These are phyloP conservation scores for Anas bernieri DNA, from an alignment of 2,797 vertebrate species.

Conservation along the genomic window DNA sequence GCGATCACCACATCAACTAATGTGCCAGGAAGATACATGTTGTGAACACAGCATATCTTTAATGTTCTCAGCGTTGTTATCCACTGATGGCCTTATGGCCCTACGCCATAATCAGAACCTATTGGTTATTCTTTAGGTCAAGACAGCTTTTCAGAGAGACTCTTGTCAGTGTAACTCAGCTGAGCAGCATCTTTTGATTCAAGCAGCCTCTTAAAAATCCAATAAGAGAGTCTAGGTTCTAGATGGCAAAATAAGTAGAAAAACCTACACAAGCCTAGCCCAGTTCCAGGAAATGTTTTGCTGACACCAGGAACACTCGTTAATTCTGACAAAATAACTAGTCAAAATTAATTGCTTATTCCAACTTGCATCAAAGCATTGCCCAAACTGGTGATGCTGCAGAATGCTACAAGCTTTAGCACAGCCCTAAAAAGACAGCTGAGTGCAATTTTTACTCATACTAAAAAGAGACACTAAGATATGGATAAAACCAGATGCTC, in stretches of 20 bases:
- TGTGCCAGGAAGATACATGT: neutral
- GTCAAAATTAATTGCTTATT: neutral
- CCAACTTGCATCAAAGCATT: neutral
- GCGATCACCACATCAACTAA: neutral
- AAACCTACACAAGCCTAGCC: neutral
- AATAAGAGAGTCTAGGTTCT: neutral
- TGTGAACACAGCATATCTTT: neutral
- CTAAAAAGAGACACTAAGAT: neutral
- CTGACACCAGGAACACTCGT: neutral
- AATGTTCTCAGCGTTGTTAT: fast-evolving
- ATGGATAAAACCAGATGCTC: neutral
- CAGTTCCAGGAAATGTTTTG: neutral
- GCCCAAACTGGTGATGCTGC: neutral
- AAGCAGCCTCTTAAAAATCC: neutral
- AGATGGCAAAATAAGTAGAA: neutral
- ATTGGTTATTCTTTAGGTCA: neutral
- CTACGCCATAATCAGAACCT: neutral
- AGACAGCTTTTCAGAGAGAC: neutral
- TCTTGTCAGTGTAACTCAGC: neutral
- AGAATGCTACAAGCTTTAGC: neutral
- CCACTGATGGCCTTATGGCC: fast-evolving
- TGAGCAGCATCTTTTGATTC: neutral
- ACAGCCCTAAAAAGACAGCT: neutral
- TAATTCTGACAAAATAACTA: neutral
- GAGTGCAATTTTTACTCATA: neutral